Evolutionary conservation across 2,888 invertebrate species (phyloP).

Genomic region (Hypena proboscidalis): DNA sequence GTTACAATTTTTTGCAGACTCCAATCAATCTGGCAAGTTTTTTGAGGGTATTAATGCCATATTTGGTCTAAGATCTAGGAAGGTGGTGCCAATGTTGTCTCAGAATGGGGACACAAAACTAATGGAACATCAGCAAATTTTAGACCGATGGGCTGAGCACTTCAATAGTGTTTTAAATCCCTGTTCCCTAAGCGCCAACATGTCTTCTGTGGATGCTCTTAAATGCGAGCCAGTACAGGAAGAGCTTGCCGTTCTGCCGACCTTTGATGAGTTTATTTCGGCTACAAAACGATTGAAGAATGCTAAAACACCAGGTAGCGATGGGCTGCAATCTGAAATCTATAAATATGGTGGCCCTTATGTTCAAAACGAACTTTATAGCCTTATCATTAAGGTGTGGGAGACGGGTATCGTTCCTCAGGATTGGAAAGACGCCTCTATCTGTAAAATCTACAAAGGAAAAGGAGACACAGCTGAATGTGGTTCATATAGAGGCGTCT

Average conservation of each 20-base stretch:
- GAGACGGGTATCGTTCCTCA: conserved; percentile 5
- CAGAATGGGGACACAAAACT: neutral
- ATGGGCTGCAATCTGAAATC: conserved; percentile 14
- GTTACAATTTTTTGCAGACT: too few relatives aligned
- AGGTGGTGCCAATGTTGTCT: neutral
- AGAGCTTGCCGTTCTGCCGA: neutral
- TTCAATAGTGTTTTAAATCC: too few relatives aligned
- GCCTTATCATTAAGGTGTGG: neutral
- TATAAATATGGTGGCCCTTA: conserved; percentile 16
- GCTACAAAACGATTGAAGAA: conserved; percentile 7
- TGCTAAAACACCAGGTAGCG: conserved; percentile 5
- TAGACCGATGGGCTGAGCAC: neutral
- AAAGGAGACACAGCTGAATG: too few relatives aligned
- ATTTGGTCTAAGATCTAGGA: neutral
- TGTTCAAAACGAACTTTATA: conserved; percentile 3
- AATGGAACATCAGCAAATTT: neutral
- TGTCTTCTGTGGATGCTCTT: too few relatives aligned
- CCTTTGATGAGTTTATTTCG: neutral
- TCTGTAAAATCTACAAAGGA: conserved; percentile 19
- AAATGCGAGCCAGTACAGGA: too few relatives aligned
- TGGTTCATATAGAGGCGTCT: too few relatives aligned
- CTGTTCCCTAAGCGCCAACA: too few relatives aligned
- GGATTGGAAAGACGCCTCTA: conserved; percentile 15
- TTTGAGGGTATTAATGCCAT: too few relatives aligned
- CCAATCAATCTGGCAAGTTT: too few relatives aligned